Percentiles rank a stretch among this genome's conserved stretches.
These are phyloP conservation scores for Zaprionus obscuricornis DNA, from an alignment of 2,888 invertebrate genomes.

Conservation along the genomic window DNA sequence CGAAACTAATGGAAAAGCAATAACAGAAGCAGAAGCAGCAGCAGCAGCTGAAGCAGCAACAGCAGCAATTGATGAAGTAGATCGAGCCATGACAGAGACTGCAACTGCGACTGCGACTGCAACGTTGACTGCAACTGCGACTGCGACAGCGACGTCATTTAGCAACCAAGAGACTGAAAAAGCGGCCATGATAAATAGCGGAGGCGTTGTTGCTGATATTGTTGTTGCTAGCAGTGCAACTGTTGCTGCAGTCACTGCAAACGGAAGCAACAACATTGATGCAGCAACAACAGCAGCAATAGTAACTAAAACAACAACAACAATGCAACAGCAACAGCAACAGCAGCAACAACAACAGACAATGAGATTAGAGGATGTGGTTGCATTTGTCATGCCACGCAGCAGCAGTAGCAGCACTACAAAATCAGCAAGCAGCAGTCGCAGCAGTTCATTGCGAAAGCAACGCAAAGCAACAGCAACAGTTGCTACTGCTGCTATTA, in stretches of 20 bases:
- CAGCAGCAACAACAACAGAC: slow-evolving; percentile 29
- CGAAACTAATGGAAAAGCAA: too few species aligned
- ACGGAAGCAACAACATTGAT: too few species aligned
- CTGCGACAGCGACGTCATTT: slow-evolving; percentile 18
- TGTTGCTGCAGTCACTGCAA: too few species aligned
- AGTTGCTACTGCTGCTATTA: not conserved
- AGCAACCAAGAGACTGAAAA: slow-evolving; percentile 73
- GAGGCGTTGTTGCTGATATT: slow-evolving; percentile 20
- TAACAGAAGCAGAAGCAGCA: too few species aligned
- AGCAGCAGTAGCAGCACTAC: slow-evolving; percentile 21
- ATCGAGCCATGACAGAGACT: too few species aligned
- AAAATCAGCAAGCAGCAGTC: slow-evolving; percentile 64
- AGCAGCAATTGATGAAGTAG: too few species aligned
- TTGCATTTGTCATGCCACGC: slow-evolving; percentile 57
- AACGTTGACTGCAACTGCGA: too few species aligned
- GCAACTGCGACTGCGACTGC: too few species aligned
- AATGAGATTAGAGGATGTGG: slow-evolving; percentile 41
- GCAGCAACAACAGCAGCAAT: too few species aligned
- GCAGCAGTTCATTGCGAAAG: slow-evolving; percentile 71
- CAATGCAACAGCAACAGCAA: slow-evolving; percentile 3
- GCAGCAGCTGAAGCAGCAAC: too few species aligned
- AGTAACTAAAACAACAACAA: slow-evolving; percentile 11
- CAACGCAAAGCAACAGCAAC: slow-evolving; percentile 53
- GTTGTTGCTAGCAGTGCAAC: not conserved
- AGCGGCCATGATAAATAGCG: slow-evolving; percentile 51